Base-by-base conservation (phyloP, 2,113 vertebrate species). In the Vombatus ursinus region DNA sequence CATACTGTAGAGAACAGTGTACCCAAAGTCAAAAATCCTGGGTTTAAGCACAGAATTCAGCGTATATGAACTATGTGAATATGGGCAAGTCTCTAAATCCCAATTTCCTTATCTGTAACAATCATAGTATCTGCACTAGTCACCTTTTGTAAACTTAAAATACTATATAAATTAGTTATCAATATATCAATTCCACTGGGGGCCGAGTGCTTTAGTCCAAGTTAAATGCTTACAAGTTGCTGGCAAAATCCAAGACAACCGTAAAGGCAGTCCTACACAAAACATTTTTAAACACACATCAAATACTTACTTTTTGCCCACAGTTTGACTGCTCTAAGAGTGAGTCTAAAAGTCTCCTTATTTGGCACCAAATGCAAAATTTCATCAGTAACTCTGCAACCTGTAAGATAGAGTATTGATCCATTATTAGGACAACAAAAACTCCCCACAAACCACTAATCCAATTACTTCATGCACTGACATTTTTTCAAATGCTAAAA, bases 331-430 rank as follows among this genome's bases (percentile, higher is more conserved):
- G 99, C 99, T 98, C 99, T 99, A 53, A 99, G 97, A 0, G 99
- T 99, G 61, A 99, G 98, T 91, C 99, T 99, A 98, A 99, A 99
- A 98, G 99, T 99, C 96, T 99, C 99, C 98, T 99, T 99, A 97
- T 99, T 99, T 98, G 99, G 99, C 98, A 99, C 99, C 97, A 99
- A 98, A 96, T 99, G 99, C 54, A 99, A 98, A 97, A 99, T 99
- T 98, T 99, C 99, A 98, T 99, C 99, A 31, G 99, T 99, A 95
- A 99, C 99, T 97, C 99, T 99, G 98, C 99, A 99, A 93, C 99
- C 99, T 99, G 97, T 1, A 90, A 98, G 95, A 98, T 23, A 96
- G 0, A 95, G 93, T 90, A 92, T 93, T 93, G n/a, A 93, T 93
- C 94, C 90, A 53, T 91, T 52, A 92, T 91, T 94, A 96, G 90